Conservation (phyloP, 2,888 invertebrate species). For the Frankliniella fusca region DNA sequence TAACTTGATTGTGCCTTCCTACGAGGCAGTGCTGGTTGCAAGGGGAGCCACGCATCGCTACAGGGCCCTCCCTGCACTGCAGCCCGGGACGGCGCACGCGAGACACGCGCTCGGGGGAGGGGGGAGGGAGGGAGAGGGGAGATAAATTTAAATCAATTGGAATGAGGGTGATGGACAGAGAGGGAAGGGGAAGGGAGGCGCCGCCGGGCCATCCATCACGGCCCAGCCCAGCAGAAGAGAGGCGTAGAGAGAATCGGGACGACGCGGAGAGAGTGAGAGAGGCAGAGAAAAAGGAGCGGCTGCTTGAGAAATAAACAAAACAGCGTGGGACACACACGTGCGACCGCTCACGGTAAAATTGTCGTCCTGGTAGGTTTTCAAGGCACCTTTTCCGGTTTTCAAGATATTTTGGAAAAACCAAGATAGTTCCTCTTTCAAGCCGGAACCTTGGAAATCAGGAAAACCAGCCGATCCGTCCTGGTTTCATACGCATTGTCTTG, state of each 20-base stretch:
- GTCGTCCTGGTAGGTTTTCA: too few relatives aligned
- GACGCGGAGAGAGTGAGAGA: conserved; percentile 32
- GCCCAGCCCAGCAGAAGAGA: neutral
- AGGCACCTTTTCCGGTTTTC: neutral
- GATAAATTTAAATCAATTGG: conserved; percentile 21
- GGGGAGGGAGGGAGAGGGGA: neutral
- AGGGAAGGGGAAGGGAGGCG: neutral
- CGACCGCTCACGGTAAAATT: too few relatives aligned
- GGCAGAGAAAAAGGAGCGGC: conserved; percentile 23
- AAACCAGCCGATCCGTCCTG: too few relatives aligned
- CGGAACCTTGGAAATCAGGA: too few relatives aligned
- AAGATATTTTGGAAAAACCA: too few relatives aligned
- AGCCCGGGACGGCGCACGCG: neutral
- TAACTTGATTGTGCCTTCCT: too few relatives aligned
- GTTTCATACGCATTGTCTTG: too few relatives aligned
- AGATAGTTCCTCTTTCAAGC: too few relatives aligned
- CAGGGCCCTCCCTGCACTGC: neutral
- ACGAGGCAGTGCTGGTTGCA: neutral
- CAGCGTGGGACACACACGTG: neutral
- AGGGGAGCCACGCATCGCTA: neutral
- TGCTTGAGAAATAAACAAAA: neutral
- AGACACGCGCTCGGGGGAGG: neutral
- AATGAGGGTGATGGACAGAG: neutral
- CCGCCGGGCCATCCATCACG: too few relatives aligned
- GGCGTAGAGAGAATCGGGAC: conserved; percentile 32